Conservation (phyloP, 1,140 invertebrate species). For the Drosophila subpulchrella region DNA sequence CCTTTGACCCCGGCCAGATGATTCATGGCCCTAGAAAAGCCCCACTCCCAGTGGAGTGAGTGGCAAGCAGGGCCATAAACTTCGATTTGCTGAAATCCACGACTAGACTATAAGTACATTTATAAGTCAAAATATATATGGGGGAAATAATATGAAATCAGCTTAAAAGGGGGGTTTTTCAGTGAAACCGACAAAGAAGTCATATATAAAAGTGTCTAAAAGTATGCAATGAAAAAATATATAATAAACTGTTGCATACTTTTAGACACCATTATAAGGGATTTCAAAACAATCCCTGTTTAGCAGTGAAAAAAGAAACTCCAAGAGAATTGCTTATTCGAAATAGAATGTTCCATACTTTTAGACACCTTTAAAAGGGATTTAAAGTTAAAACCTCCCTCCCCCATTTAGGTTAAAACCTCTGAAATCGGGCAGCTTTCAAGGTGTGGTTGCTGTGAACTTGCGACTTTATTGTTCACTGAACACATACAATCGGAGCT, state of each 20-base stretch:
- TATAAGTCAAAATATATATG: not conserved
- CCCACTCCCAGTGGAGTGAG: not conserved
- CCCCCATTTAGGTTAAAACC: not conserved
- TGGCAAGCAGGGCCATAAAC: constrained; percentile 5
- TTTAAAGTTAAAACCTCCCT: no score
- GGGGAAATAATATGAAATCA: not conserved
- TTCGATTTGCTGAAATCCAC: constrained; percentile 14
- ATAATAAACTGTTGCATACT: no score
- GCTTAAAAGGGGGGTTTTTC: no score
- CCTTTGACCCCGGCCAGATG: constrained; percentile 8
- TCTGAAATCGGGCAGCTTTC: not conserved
- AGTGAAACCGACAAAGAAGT: not conserved
- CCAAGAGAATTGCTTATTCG: no score
- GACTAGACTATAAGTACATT: no score
- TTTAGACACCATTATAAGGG: no score
- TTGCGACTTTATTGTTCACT: constrained; percentile 1
- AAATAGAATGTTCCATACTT: no score
- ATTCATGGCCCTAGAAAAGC: constrained; percentile 12
- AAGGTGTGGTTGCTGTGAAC: not conserved
- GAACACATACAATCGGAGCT: not conserved
- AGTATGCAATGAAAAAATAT: no score
- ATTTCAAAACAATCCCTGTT: no score
- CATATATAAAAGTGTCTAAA: no score
- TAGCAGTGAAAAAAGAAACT: no score
- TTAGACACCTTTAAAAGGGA: no score